Conservation (phyloP, 2,113 vertebrate genomes). For the Rhagologus leucostigma region DNA sequence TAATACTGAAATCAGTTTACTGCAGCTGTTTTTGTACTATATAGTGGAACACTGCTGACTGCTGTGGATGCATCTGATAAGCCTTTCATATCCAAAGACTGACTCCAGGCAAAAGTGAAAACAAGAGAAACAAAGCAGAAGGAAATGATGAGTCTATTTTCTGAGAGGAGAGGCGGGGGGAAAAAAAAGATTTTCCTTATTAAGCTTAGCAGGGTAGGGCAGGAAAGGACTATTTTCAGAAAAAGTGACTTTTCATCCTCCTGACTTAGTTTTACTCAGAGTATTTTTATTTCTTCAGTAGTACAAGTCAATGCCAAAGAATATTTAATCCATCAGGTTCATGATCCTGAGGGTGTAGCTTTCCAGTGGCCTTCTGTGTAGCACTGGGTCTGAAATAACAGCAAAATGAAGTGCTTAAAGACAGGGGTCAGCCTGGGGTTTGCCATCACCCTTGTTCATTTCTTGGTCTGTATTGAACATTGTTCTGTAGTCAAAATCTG, state of each 20-base stretch:
- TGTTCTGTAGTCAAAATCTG: background rate
- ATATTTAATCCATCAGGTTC: background rate
- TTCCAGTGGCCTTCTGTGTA: background rate
- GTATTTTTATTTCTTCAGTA: background rate
- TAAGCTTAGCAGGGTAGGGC: background rate
- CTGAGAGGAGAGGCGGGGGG: fast-evolving
- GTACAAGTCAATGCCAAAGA: background rate
- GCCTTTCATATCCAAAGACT: background rate
- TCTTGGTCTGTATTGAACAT: background rate
- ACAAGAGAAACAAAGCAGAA: background rate
- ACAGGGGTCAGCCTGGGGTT: background rate
- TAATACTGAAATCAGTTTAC: background rate
- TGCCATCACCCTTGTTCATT: background rate
- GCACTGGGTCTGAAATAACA: background rate
- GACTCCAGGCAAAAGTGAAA: background rate
- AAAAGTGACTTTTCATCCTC: background rate
- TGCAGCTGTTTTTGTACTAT: background rate
- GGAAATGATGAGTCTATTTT: background rate
- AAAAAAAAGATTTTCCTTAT: background rate
- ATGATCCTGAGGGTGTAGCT: background rate
- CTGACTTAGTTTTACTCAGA: background rate
- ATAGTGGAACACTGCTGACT: background rate
- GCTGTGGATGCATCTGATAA: background rate
- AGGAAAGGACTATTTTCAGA: background rate
- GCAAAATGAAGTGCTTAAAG: background rate